Evolutionary conservation across 2,113 vertebrate genomes (phyloP).

Genomic region (Pangasianodon hypophthalmus): DNA sequence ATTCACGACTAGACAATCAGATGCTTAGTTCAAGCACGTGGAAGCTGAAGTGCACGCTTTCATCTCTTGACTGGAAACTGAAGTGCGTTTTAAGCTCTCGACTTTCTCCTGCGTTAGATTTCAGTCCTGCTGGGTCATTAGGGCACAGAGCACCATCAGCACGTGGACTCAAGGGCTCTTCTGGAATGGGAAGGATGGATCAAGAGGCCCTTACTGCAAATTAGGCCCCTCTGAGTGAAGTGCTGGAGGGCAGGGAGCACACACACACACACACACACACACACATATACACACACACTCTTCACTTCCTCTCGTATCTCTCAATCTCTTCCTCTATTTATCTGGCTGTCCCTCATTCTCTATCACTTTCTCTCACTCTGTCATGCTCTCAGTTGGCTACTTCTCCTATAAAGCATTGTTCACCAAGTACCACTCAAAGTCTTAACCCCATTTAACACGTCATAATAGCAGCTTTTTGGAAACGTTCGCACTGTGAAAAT

Average conservation of each 20-base stretch:
- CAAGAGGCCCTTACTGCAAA: constrained; percentile 56
- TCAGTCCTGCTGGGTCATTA: constrained; percentile 42
- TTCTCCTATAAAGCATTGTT: constrained; percentile 49
- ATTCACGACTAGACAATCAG: constrained; percentile 4
- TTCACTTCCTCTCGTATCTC: neutral
- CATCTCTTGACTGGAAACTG: constrained; percentile 34
- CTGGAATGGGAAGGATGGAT: constrained; percentile 31
- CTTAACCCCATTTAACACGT: constrained; percentile 58
- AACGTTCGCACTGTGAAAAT: constrained; percentile 43
- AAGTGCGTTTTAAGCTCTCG: constrained; percentile 40
- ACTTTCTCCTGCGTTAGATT: constrained; percentile 37
- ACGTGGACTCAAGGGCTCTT: constrained; percentile 43
- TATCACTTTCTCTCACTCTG: constrained; percentile 42
- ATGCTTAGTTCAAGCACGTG: constrained; percentile 10
- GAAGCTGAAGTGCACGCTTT: neutral
- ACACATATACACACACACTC: neutral
- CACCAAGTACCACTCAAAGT: constrained; percentile 57
- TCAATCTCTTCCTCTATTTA: constrained; percentile 29
- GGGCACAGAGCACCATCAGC: constrained; percentile 6
- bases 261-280: neutral
- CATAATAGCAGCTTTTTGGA: constrained; percentile 41
- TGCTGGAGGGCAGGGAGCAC: constrained; percentile 18
- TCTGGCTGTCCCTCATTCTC: constrained; percentile 8
- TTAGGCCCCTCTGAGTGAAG: constrained; percentile 54
- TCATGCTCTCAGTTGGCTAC: constrained; percentile 44